These are phyloP conservation scores for Spisula subtruncata DNA, from an alignment of 2,888 invertebrate genomes.

Conservation along the genomic window DNA sequence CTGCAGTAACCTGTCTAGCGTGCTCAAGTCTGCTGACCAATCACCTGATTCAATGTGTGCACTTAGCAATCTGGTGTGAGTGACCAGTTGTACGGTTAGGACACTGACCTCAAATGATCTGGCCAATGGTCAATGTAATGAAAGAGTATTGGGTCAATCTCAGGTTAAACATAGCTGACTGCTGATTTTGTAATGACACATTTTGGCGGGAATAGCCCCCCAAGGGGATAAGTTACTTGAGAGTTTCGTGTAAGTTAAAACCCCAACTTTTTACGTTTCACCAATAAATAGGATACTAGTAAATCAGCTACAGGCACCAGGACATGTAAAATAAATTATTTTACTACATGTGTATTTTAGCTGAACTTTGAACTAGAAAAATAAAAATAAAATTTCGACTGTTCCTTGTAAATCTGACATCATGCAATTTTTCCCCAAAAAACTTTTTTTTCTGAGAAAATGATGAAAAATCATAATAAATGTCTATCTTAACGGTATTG, in stretches of 20 bases:
- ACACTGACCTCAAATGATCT: slow-evolving; percentile 28
- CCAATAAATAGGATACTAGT: not conserved
- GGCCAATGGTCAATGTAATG: slow-evolving; percentile 33
- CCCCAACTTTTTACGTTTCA: not conserved
- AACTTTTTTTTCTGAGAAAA: no score
- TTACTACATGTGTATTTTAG: no score
- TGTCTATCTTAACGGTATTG: no score
- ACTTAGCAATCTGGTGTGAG: slow-evolving; percentile 4
- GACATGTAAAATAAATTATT: not conserved
- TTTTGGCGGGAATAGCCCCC: slow-evolving; percentile 14
- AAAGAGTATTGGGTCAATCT: slow-evolving; percentile 36
- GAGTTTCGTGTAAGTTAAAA: not conserved
- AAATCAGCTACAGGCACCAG: not conserved
- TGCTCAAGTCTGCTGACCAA: not conserved
- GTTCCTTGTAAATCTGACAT: no score
- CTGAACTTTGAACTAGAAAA: no score
- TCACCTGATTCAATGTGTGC: no score
- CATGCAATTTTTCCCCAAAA: no score
- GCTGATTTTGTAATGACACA: slow-evolving; percentile 37
- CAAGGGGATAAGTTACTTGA: not conserved
- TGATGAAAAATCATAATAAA: no score
- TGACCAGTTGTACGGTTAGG: slow-evolving; percentile 28
- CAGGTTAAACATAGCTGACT: slow-evolving; percentile 32
- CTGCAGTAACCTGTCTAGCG: not conserved
- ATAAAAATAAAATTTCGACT: no score